Evolutionary conservation across 37 sponge, comb jelly and placozoan genomes (phyloP).

Genomic region (Amphimedon queenslandica): DNA sequence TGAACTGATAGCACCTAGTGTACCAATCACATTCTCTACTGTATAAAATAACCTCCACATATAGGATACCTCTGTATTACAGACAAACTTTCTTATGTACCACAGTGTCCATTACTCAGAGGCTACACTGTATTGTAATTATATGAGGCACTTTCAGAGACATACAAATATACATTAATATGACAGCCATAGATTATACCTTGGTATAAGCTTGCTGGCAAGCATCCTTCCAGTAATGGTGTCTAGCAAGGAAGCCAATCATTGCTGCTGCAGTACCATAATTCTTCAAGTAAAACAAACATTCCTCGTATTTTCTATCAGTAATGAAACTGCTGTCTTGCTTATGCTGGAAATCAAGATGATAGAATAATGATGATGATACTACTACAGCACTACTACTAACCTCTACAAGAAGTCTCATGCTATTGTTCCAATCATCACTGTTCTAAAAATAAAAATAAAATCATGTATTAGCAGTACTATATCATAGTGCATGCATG

Average conservation of each 20-base stretch:
- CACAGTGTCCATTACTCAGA: no score
- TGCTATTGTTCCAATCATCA: constrained; percentile 5
- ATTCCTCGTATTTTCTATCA: constrained; percentile 62
- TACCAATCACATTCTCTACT: no score
- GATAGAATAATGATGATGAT: background rate
- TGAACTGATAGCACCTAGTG: no score
- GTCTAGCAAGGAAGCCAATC: constrained; percentile 76
- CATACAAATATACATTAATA: background rate
- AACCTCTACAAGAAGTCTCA: background rate
- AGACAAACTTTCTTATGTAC: no score
- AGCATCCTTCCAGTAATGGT: constrained; percentile 66
- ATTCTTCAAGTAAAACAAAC: constrained; percentile 76
- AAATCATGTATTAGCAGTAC: background rate
- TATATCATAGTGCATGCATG: background rate
- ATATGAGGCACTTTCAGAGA: no score
- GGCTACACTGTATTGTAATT: no score
- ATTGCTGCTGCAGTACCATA: constrained; percentile 56
- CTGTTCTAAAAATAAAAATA: background rate
- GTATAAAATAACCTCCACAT: no score
- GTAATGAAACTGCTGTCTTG: constrained; percentile 38
- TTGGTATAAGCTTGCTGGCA: constrained; percentile 65
- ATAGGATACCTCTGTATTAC: no score
- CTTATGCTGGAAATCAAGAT: background rate
- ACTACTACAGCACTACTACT: background rate
- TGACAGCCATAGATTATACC: constrained; percentile 22